These are phyloP conservation scores for Borostomias antarcticus DNA, from an alignment of 2,797 vertebrate species.

Conservation along the genomic window DNA sequence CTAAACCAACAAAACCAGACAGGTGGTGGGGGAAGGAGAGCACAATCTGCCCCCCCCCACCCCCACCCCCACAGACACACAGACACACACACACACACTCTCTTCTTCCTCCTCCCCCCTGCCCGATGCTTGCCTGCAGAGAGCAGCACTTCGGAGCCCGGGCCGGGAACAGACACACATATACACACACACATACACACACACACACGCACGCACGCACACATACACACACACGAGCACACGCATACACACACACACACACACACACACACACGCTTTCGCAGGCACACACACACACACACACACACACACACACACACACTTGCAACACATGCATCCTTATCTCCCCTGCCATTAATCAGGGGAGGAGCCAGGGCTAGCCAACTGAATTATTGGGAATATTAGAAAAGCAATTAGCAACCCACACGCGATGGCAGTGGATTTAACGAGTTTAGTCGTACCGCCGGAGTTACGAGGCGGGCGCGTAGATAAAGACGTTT, in stretches of 20 bases:
- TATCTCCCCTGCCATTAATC: constrained; percentile 61
- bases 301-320: not conserved
- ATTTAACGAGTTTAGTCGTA: constrained; percentile 63
- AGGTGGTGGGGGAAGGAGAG: too few relatives aligned
- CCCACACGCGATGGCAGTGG: constrained; percentile 34
- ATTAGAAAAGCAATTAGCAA: constrained; percentile 74
- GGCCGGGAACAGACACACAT: constrained; percentile 17
- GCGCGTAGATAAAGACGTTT: constrained; percentile 47
- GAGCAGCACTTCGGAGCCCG: constrained; percentile 52
- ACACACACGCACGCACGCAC: not conserved
- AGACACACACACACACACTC: too few relatives aligned
- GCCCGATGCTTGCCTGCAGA: constrained; percentile 58
- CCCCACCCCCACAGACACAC: too few relatives aligned
- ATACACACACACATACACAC: not conserved
- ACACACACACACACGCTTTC: not conserved
- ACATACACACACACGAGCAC: not conserved
- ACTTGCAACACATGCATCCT: not conserved
- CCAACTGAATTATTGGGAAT: constrained; percentile 68
- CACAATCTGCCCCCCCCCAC: too few relatives aligned
- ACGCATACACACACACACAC: not conserved
- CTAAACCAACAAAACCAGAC: constrained; percentile 11
- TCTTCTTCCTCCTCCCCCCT: too few relatives aligned
- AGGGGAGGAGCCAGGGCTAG: constrained; percentile 42
- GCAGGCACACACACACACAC: not conserved
- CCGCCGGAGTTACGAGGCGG: constrained; percentile 28